A percentile compares a stretch with the other conserved stretches of the same genome.
Evolutionary conservation across 2,888 invertebrate species (phyloP).

Genomic region (Zhuqinia jingwanae): DNA sequence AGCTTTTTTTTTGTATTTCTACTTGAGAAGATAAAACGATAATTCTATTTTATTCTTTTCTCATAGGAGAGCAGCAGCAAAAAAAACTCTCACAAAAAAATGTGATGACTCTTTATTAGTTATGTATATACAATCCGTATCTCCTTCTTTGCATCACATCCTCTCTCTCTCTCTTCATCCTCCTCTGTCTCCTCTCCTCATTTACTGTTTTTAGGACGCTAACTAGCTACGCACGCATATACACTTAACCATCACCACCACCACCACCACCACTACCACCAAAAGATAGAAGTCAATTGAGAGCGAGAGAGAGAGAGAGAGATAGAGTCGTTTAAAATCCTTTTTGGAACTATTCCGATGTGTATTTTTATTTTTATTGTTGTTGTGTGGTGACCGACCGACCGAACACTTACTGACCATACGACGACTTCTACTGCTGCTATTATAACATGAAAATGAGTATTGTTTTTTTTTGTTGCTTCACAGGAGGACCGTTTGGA

Average conservation of each 20-base stretch:
- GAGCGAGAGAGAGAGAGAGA: slow-evolving; percentile 7
- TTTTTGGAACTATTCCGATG: slow-evolving; percentile 59
- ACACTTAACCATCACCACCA: not conserved
- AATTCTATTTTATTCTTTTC: slow-evolving; percentile 33
- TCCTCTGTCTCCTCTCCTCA: too few species aligned
- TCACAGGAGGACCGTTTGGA: not conserved
- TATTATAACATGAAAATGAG: not conserved
- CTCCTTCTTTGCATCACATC: not conserved
- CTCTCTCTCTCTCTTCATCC: not conserved
- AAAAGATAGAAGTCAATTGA: slow-evolving; percentile 54
- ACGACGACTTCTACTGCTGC: too few species aligned
- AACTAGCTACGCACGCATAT: not conserved
- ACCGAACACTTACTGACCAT: slow-evolving; percentile 1
- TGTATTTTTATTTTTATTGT: slow-evolving; percentile 65
- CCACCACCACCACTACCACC: not conserved
- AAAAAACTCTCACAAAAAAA: slow-evolving; percentile 28
- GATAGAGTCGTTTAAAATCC: slow-evolving; percentile 32
- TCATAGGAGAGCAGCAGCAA: not conserved
- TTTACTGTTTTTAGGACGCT: not conserved
- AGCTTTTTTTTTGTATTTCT: not conserved
- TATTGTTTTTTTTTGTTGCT: too few species aligned
- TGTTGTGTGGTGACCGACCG: slow-evolving; percentile 19
- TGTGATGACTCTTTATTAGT: slow-evolving; percentile 48
- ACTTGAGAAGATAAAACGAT: slow-evolving; percentile 31
- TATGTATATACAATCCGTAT: not conserved